A percentile compares a stretch with the other conserved stretches of the same genome.
These are phyloP conservation scores for Hypomecis atomaria DNA, from an alignment of 2,888 invertebrate genomes.

Conservation along the genomic window DNA sequence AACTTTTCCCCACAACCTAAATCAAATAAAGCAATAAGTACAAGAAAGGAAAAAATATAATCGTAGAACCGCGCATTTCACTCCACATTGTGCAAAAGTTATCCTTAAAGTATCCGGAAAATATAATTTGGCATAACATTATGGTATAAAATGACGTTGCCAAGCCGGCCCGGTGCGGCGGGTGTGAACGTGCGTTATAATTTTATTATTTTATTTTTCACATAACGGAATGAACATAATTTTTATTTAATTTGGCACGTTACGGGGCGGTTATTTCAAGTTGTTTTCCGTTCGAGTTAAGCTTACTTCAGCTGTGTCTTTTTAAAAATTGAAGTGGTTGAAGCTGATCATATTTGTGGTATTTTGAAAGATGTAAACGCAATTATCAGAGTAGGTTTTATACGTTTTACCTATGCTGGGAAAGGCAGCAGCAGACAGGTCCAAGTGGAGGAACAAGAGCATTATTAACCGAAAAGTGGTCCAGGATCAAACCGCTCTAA, in stretches of 20 bases:
- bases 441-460: no score
- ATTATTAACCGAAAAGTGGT: no score
- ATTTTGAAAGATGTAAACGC: no score
- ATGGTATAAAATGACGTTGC: constrained; percentile 36
- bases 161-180: constrained; percentile 34
- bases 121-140: constrained; percentile 27
- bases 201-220: constrained; percentile 35
- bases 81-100: constrained; percentile 11
- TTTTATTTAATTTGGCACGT: constrained; percentile 3
- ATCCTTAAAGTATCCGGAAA: constrained; percentile 23
- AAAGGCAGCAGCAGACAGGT: no score
- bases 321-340: no score
- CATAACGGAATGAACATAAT: constrained; percentile 6
- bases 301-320: no score
- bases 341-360: no score
- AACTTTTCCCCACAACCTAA: no score
- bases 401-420: no score
- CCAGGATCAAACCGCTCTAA: no score
- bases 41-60: constrained; percentile 1
- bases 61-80: constrained; percentile 14
- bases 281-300: not conserved
- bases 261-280: not conserved
- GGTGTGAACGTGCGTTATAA: constrained; percentile 33
- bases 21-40: not conserved
- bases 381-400: no score